Evolutionary conservation across 2,888 invertebrate species (phyloP), one percentile per base, ranked within the genome.

Genomic region (Tryphoninae sp.): DNA sequence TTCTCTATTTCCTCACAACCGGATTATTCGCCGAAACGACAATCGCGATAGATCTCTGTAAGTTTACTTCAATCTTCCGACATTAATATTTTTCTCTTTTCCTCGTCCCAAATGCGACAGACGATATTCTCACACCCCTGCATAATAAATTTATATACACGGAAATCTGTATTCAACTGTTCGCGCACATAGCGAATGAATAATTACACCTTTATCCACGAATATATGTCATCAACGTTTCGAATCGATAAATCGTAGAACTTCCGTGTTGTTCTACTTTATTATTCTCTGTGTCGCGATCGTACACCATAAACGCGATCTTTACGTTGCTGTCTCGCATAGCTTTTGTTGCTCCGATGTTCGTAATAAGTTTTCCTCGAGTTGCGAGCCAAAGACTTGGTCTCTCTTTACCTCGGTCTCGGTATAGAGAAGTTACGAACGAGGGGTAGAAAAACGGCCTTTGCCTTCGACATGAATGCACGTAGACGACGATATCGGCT

Each of bases 41-140:
- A 72, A 82, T 80, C 82, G 89, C 87, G 86, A 87, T 91, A 83
- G 91, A 91, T 88, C 89, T 91, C 80, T 90, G 91, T 91, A 80
- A 91, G 89, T 89, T 33, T 3, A 3, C 33, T 33, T 33, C 6
- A 33, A 33, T 33, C 33, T 33, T 33, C 6, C 6, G 7, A 33
- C 0, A 33, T 33, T 33, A 33, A 33, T 19, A 19, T 33, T 33
- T 33, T 33, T 33, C 33, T 1, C 2, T 6, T 33, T 33, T 6
- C 7, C 6, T 33, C 33, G 4, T 2, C 7, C 33, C 6, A 33
- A 33, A 33, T 33, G 0, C 33, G 33, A 33, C 4, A 6, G 33
- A 33, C 6, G 33, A 33, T 33, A 33, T 33, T 33, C 33, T 33
- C 33, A 6, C 33, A 33, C 33, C 3, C 4, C 33, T 6, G 7